Conservation (phyloP, 64 coral and sea anemone genomes). For the Pocillopora damicornis region DNA sequence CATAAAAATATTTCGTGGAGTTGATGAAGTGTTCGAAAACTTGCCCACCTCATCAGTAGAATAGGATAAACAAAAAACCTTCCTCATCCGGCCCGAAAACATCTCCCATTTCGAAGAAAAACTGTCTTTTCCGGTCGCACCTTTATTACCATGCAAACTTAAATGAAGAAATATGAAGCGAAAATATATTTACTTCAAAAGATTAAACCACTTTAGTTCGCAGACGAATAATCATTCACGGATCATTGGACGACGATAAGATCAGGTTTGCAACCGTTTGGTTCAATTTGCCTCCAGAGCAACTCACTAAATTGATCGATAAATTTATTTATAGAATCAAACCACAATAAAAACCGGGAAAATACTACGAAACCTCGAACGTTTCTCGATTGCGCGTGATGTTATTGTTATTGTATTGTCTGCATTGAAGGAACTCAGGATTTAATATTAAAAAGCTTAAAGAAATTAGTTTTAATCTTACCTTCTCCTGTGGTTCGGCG, state of each 20-base stretch:
- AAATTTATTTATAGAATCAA: not conserved
- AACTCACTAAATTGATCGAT: not conserved
- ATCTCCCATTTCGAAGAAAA: not conserved
- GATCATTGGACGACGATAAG: not conserved
- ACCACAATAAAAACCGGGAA: not conserved
- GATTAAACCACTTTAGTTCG: not conserved
- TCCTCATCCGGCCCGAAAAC: not conserved
- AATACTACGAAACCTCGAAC: not conserved
- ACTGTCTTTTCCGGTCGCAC: not conserved
- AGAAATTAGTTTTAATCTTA: constrained; percentile 2
- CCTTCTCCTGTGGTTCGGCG: not conserved
- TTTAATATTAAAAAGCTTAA: constrained; percentile 25
- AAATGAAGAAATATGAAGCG: not conserved
- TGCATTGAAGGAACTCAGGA: not conserved
- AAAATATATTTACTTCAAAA: not conserved
- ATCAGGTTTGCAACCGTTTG: not conserved
- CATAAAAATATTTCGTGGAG: not conserved
- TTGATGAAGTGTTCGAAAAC: constrained; percentile 11
- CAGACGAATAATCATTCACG: no score
- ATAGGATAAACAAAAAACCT: constrained; percentile 4
- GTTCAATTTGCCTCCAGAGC: not conserved
- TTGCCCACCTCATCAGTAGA: not conserved
- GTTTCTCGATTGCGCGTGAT: not conserved
- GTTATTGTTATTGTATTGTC: not conserved
- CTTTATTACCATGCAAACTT: not conserved